Conservation (phyloP, 2,113 vertebrate genomes). For the Eira barbara region DNA sequence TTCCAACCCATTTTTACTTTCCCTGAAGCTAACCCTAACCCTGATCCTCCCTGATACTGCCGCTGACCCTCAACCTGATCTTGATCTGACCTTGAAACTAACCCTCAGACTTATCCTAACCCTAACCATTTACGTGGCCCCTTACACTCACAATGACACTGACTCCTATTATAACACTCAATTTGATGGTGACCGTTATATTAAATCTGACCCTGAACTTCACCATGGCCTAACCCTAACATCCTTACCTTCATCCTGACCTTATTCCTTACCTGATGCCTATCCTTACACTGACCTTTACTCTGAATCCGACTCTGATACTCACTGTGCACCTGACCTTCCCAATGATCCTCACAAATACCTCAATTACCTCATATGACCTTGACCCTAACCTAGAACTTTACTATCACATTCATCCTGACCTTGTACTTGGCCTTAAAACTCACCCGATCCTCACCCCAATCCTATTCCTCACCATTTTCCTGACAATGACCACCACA, state of each 20-base stretch:
- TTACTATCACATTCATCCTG: not conserved
- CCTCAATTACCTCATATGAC: not conserved
- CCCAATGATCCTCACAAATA: not conserved
- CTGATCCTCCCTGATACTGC: not conserved
- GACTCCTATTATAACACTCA: not conserved
- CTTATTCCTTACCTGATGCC: not conserved
- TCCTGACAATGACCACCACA: not conserved
- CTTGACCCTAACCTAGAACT: not conserved
- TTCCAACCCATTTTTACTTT: not conserved
- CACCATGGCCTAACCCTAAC: not conserved
- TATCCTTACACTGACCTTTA: not conserved
- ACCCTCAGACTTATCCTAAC: not conserved
- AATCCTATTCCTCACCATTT: not conserved
- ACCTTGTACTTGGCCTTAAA: not conserved
- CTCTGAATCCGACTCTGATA: not conserved
- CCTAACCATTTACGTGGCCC: not conserved
- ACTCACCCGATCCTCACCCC: not conserved
- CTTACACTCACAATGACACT: not conserved
- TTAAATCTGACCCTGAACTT: not conserved
- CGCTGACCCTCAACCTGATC: not conserved
- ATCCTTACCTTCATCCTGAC: not conserved
- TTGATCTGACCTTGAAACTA: not conserved
- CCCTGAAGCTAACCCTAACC: not conserved
- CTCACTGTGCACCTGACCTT: not conserved
- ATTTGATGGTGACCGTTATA: not conserved